phyloP scores from a whole-genome alignment of 2,113 vertebrate species.

The Aleadryas rufinucha region DNA sequence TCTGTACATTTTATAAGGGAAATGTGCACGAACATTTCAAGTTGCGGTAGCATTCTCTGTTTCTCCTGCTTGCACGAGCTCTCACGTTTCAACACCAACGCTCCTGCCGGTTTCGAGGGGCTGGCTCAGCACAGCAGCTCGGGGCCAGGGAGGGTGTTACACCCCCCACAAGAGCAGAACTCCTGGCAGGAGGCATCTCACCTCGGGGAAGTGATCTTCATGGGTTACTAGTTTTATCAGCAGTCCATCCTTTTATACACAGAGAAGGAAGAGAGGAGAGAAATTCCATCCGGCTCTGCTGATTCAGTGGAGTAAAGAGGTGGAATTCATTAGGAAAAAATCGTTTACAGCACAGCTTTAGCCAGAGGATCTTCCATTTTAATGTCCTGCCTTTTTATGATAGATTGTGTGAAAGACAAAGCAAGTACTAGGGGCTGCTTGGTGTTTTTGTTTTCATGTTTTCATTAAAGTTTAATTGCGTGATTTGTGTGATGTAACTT shows the following conservation, averaged over 20 bases:
- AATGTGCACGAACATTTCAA: fast-evolving
- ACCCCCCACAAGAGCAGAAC: neutral
- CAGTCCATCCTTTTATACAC: neutral
- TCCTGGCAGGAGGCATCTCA: neutral
- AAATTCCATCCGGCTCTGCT: constrained; percentile 51
- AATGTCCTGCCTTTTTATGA: constrained; percentile 59
- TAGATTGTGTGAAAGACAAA: constrained; percentile 73
- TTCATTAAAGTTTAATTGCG: constrained; percentile 72
- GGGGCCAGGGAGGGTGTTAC: neutral
- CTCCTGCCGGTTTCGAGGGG: neutral
- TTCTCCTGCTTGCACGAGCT: neutral
- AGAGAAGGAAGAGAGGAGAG: constrained; percentile 9
- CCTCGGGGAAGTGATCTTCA: neutral
- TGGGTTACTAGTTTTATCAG: constrained; percentile 38
- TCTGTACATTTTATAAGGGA: neutral
- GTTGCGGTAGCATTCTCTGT: fast-evolving
- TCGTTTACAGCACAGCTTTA: constrained; percentile 65
- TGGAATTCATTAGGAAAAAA: constrained; percentile 74
- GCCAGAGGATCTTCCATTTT: constrained; percentile 70
- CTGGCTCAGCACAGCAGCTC: neutral
- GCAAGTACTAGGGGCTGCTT: constrained; percentile 65
- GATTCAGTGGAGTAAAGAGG: constrained; percentile 61
- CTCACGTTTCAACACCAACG: fast-evolving
- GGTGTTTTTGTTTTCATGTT: constrained; percentile 66
- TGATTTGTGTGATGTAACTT: constrained; percentile 79